A percentile compares a stretch with the other conserved stretches of the same genome.
Conservation (phyloP, 2,888 invertebrate genomes). For the Glomeris marginata region DNA sequence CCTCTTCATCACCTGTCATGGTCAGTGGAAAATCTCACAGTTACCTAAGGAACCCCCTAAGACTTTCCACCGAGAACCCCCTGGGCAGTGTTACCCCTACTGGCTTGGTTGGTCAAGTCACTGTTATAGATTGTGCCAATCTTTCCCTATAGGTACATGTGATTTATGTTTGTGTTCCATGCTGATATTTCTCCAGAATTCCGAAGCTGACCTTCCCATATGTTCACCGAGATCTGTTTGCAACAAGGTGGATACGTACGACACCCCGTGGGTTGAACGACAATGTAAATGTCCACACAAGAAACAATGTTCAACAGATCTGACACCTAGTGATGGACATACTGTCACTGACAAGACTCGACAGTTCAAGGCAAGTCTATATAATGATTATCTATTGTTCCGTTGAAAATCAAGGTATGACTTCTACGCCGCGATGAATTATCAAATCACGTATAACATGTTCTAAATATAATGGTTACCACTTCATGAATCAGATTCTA, state of each 20-base stretch:
- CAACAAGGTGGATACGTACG: constrained; percentile 74
- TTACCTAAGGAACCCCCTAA: too few relatives aligned
- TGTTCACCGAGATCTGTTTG: constrained; percentile 66
- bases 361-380: constrained; percentile 31
- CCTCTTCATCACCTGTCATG: too few relatives aligned
- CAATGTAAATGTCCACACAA: constrained; percentile 58
- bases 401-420: too few relatives aligned
- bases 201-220: constrained; percentile 62
- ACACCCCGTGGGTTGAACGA: constrained; percentile 71
- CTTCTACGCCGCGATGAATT: too few relatives aligned
- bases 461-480: background rate
- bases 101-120: too few relatives aligned
- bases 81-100: too few relatives aligned
- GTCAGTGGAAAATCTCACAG: too few relatives aligned
- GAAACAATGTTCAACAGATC: constrained; percentile 36
- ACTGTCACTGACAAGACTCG: constrained; percentile 40
- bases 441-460: background rate
- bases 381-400: background rate
- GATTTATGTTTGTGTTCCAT: too few relatives aligned
- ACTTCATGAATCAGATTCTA: background rate
- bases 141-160: too few relatives aligned
- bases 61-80: too few relatives aligned
- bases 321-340: constrained; percentile 49
- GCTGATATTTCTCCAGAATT: constrained; percentile 43
- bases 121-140: too few relatives aligned